phyloP scores from a whole-genome alignment of 2,113 vertebrate genomes.

The Struthio camelus region DNA sequence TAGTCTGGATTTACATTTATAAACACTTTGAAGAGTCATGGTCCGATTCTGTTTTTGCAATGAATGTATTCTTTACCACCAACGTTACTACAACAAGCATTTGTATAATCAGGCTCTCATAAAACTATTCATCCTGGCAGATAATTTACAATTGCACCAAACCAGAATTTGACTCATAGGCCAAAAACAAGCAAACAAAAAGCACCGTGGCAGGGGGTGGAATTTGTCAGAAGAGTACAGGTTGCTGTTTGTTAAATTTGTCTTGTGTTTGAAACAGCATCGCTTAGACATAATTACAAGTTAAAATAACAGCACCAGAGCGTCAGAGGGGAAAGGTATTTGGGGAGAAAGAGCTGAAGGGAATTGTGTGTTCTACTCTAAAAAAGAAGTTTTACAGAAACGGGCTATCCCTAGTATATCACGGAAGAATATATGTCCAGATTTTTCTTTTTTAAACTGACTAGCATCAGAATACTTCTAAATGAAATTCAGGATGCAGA shows the following conservation, averaged over 20 bases:
- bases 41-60: not conserved
- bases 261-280: not conserved
- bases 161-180: not conserved
- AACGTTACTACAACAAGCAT: not conserved
- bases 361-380: not conserved
- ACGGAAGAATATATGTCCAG: not conserved
- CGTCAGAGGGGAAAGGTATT: not conserved
- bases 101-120: not conserved
- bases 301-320: not conserved
- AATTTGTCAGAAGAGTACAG: not conserved
- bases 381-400: not conserved
- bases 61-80: not conserved
- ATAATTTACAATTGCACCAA: not conserved
- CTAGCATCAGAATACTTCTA: not conserved
- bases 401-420: not conserved
- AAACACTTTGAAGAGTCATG: not conserved
- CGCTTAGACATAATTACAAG: not conserved
- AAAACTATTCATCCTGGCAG: not conserved
- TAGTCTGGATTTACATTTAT: not conserved
- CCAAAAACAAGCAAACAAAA: not conserved
- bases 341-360: not conserved
- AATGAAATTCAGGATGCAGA: not conserved
- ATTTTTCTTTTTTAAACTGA: not conserved
- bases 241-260: not conserved
- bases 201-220: fast-evolving